Evolutionary conservation across 2,113 vertebrate genomes (phyloP), one percentile per base, ranked within the genome.

Genomic region (Myanophis thanlyinensis): DNA sequence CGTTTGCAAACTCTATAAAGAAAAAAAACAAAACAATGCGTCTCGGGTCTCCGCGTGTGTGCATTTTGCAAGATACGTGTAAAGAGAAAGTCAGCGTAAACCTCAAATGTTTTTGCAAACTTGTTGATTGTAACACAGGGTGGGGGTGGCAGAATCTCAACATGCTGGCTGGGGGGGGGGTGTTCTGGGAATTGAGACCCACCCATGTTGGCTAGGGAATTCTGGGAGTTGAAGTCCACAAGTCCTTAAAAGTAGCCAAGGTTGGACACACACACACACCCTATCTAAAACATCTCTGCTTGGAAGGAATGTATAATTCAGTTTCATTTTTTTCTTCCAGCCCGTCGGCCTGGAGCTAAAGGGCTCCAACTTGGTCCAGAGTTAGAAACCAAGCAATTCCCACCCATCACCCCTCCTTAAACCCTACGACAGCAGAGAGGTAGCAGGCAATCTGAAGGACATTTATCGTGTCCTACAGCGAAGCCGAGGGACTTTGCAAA

Each of bases 51-150:
- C 27, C n/a, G n/a, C n/a, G n/a, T 44, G 15, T 84, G 47, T 47
- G 54, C 46, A 47, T 48, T 48, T 67, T 40, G 48, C 18, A 86
- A 44, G 12, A 93, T 10, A 95, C 99, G 98, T 99, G 99, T 99
- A 27, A 59, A 98, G 97, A 98, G 96, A 94, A 95, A 96, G 96
- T 93, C 48, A 90, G 40, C 98, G 98, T 98, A 98, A 97, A 98
- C 98, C 35, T 59, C 54, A 56, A 80, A 35, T 40, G 35, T 80
- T 80, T 80, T 67, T 80, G 35, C 35, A 8, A 22, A 40, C 18
- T 22, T 44, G 35, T 18, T 7, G 6, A 10, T 44, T 80, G 44
- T 22, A 80, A 44, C 11, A 13, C 8, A n/a, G 13, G 2, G 73
- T 1, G 35, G 35, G 2, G 56, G 56, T 0, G n/a, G n/a, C 0